A percentile compares a stretch with the other conserved stretches of the same genome.
Conservation (phyloP, 2,113 vertebrate genomes). For the Lophotis ruficrista region DNA sequence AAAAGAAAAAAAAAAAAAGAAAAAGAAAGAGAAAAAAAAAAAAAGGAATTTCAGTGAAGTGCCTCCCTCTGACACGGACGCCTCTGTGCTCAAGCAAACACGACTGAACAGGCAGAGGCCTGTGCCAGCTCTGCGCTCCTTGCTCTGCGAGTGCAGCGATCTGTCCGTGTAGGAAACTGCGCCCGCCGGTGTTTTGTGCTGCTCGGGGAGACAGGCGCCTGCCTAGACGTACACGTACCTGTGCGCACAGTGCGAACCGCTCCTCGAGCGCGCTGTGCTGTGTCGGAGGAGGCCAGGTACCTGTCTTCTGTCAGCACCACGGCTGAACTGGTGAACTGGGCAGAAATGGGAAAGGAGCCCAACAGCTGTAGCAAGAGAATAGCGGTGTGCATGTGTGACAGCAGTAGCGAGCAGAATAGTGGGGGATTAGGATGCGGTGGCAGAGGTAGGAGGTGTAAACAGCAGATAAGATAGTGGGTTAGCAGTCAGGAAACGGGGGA, state of each 20-base stretch:
- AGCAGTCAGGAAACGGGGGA: background rate
- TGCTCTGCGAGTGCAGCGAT: background rate
- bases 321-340: background rate
- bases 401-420: background rate
- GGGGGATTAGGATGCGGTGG: background rate
- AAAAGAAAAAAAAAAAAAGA: background rate
- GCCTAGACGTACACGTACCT: accelerated
- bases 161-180: background rate
- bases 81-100: background rate
- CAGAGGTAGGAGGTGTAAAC: background rate
- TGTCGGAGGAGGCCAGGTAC: background rate
- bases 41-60: constrained; percentile 22
- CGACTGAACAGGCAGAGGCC: background rate
- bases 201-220: background rate
- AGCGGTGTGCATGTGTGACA: background rate
- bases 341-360: background rate
- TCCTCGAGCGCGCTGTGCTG: background rate
- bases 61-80: constrained; percentile 8
- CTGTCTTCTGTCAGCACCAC: background rate
- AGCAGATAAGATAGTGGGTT: background rate
- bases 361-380: background rate
- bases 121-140: background rate
- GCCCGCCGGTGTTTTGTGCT: background rate
- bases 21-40: background rate
- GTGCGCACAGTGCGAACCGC: accelerated